These are phyloP conservation scores for Scaeva pyrastri DNA, from an alignment of 2,888 invertebrate genomes.

Conservation along the genomic window DNA sequence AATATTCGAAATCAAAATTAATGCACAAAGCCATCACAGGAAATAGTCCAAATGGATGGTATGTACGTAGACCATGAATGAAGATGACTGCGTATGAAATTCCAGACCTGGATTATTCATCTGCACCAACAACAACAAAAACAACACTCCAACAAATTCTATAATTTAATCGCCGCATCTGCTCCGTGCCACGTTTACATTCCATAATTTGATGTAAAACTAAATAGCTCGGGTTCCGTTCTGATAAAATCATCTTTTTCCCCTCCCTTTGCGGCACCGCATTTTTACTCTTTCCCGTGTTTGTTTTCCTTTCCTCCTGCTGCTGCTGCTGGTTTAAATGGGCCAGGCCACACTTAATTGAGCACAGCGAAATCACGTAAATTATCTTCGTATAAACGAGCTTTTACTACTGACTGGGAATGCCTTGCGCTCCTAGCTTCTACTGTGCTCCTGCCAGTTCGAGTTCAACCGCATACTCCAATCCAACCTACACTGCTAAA, in stretches of 20 bases:
- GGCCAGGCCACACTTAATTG: constrained; percentile 67
- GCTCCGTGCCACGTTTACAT: constrained; percentile 72
- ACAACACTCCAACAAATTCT: constrained; percentile 45
- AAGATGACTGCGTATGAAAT: neutral
- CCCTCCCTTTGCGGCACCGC: neutral
- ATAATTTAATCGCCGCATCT: constrained; percentile 70
- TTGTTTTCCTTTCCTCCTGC: neutral
- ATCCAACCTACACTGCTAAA: neutral
- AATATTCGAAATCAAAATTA: neutral
- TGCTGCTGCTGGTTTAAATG: constrained; percentile 7
- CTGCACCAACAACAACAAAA: neutral
- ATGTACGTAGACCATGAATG: no score
- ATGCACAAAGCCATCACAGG: neutral
- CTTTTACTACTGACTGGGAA: neutral
- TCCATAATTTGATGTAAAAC: constrained; percentile 75
- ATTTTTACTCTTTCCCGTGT: neutral
- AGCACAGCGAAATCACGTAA: constrained; percentile 74
- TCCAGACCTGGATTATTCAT: neutral
- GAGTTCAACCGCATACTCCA: constrained; percentile 52
- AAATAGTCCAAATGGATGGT: neutral
- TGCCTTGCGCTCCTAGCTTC: neutral
- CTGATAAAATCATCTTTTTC: constrained; percentile 68
- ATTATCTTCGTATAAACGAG: constrained; percentile 68
- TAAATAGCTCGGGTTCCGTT: constrained; percentile 61
- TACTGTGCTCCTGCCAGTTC: neutral